Base-by-base conservation (phyloP, 2,113 vertebrate species). In the Erinaceus europaeus region DNA sequence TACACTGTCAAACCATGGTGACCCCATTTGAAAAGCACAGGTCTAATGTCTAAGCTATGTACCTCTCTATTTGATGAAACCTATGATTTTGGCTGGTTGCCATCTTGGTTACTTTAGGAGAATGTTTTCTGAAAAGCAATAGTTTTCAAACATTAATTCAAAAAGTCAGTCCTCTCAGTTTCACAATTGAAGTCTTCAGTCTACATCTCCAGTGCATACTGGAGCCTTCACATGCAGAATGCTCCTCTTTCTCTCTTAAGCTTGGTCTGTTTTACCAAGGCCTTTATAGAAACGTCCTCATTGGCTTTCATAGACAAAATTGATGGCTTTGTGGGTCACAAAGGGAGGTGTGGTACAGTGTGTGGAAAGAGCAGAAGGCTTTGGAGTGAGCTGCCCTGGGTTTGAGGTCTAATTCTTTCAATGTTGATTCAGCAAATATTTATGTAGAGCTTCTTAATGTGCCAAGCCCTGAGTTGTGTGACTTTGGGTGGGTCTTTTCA, bases 11-110 rank as follows among this genome's bases (percentile, higher is more conserved):
- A 9, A 34, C 13, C 55, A 36, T 72, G 1, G 5, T 0, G 3
- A 44, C 5, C 32, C 18, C 11, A 10, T 73, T 27, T 71, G 20
- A 57, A 68, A 80, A 48, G 52, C 0, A 25, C 0, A 11, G 74
- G 40, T 36, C 20, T 11, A 4, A 50, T 32, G 55, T 69, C 75
- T 50, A 44, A 65, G 52, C 10, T 15, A 17, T 27, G 78, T 57
- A 48, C 42, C 29, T 80, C 72, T 48, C 34, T 57, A 79, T 91
- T 64, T 77, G 88, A 82, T 61, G 62, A 67, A 71, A 74, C 69
- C 93, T 86, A 76, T 80, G 74, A 84, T 71, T 95, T 89, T 92
- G 93, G 91, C 89, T 50, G 9, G 61, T 80, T 90, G 95, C 89
- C 10, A 0, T 48, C 75, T 77, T 89, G 88, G 67, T 29, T 61